phyloP scores from a whole-genome alignment of 2,797 vertebrate species.

The Tachyglossus aculeatus region DNA sequence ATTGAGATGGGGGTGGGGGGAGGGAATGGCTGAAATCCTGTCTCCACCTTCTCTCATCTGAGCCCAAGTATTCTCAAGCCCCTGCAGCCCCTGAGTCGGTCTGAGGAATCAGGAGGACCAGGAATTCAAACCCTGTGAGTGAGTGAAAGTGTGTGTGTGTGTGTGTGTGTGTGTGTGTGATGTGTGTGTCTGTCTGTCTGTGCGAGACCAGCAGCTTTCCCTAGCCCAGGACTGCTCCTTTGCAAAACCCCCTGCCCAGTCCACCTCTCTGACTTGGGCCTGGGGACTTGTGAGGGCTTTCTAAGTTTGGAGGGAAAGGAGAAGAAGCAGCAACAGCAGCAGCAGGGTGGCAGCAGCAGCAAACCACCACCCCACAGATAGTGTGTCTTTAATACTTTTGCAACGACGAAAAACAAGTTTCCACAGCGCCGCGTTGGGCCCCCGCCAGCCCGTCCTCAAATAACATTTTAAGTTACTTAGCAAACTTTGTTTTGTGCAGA shows the following conservation, averaged over 20 bases:
- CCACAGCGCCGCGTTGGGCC: conserved; percentile 69
- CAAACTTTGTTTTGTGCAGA: conserved; percentile 73
- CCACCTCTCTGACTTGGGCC: too few species aligned
- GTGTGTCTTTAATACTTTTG: conserved; percentile 65
- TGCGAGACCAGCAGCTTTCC: conserved; percentile 61
- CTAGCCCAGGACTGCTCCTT: too few species aligned
- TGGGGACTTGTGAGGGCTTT: too few species aligned
- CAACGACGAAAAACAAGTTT: conserved; percentile 70
- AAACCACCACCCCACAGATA: conserved; percentile 23
- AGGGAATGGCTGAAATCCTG: too few species aligned
- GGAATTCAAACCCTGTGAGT: too few species aligned
- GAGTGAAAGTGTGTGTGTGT: conserved; percentile 10
- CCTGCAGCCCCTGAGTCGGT: too few species aligned
- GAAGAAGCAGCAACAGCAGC: conserved; percentile 5
- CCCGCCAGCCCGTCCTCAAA: conserved; percentile 70
- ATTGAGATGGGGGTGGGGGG: too few species aligned
- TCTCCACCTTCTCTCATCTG: too few species aligned
- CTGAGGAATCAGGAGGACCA: too few species aligned
- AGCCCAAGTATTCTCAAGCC: too few species aligned
- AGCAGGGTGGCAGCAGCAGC: conserved; percentile 18
- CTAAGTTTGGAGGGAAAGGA: too few species aligned
- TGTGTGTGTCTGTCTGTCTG: conserved; percentile 64
- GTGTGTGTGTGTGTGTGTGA: conserved; percentile 46
- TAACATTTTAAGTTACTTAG: conserved; percentile 73
- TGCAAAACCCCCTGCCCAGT: too few species aligned